Conservation (phyloP, 92 coral and sea anemone genomes). For the Porites cylindrica region DNA sequence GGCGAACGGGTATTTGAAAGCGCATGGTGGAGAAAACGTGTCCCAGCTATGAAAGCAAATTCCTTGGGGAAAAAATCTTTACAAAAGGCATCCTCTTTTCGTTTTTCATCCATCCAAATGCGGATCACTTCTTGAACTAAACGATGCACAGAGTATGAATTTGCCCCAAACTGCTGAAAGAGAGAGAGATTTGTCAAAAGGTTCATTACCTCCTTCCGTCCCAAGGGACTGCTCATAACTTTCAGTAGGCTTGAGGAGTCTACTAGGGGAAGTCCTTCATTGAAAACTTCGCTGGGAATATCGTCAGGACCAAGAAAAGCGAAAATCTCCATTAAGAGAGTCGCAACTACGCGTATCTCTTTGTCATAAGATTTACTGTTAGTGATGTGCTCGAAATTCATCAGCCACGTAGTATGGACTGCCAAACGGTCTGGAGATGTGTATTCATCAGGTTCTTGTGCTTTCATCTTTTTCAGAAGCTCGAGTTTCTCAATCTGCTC, state of each 20-base stretch:
- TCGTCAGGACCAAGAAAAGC: conserved; percentile 83
- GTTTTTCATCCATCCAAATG: conserved; percentile 33
- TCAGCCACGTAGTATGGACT: conserved; percentile 78
- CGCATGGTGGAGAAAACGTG: conserved; percentile 20
- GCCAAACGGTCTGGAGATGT: conserved; percentile 72
- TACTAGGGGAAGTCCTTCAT: conserved; percentile 58
- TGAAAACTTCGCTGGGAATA: conserved; percentile 80
- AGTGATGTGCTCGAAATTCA: conserved; percentile 70
- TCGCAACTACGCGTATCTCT: conserved; percentile 45
- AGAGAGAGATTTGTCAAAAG: neutral
- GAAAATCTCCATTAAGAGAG: conserved; percentile 67
- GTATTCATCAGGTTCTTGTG: conserved; percentile 31
- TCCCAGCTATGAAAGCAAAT: neutral
- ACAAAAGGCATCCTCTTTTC: neutral
- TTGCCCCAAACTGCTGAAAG: neutral
- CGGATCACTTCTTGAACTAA: conserved; percentile 86
- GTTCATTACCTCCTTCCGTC: neutral
- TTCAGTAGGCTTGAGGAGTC: neutral
- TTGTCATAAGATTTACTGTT: conserved; percentile 17
- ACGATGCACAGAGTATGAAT: conserved; percentile 76
- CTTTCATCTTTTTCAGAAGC: conserved; percentile 58
- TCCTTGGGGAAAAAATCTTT: neutral
- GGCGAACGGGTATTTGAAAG: too few species aligned
- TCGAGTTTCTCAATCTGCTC: conserved; percentile 20
- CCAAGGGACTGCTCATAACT: neutral